These are phyloP conservation scores for Himalopsyche japonica DNA, from an alignment of 2,888 invertebrate species.

Conservation along the genomic window DNA sequence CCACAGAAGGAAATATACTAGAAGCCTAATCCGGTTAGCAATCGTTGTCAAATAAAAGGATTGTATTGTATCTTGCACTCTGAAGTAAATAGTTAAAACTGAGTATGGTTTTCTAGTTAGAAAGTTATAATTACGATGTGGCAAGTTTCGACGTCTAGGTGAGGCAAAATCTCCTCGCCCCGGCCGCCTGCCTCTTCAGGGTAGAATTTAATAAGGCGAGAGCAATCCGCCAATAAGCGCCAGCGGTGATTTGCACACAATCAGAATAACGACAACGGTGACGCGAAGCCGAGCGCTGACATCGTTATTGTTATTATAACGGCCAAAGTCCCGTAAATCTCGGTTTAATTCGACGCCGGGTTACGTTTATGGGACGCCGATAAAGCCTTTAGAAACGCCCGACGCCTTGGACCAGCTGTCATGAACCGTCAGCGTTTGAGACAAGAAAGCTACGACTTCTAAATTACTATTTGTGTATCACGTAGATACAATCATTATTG, in stretches of 20 bases:
- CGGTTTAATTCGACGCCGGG: not conserved
- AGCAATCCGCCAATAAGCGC: not conserved
- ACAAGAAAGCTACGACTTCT: not conserved
- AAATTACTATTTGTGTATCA: too few species aligned
- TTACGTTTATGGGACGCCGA: not conserved
- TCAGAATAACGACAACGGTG: not conserved
- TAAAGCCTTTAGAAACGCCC: not conserved
- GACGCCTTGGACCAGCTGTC: not conserved
- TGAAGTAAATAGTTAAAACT: too few species aligned
- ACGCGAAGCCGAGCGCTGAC: not conserved
- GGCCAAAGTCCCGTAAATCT: not conserved
- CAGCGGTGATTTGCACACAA: not conserved
- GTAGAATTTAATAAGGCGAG: not conserved
- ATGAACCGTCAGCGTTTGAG: not conserved
- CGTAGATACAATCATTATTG: too few species aligned
- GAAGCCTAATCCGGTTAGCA: too few species aligned
- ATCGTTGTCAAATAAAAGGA: too few species aligned
- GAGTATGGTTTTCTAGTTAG: too few species aligned
- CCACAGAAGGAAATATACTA: too few species aligned
- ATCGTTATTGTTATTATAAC: not conserved
- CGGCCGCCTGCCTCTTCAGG: not conserved
- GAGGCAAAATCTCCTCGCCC: not conserved
- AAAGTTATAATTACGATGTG: too few species aligned
- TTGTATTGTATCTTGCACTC: too few species aligned
- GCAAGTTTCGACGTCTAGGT: too few species aligned